phyloP scores from a whole-genome alignment of 1,140 invertebrate species.

The Diorhabda carinulata region DNA sequence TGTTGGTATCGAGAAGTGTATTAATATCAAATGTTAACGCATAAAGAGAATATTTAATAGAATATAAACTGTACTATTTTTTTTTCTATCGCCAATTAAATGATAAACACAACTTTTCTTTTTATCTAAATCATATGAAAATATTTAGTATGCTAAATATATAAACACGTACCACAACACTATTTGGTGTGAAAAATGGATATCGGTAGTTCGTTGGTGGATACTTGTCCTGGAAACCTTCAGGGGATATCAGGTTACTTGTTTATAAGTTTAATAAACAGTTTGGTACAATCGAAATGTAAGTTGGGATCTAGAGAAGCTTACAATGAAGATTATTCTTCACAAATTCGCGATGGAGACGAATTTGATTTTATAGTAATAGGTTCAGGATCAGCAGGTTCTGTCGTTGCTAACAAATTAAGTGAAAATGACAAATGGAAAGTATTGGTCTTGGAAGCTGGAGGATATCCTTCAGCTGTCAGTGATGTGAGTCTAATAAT shows the following conservation, averaged over 20 bases:
- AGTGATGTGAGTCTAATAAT: slow-evolving; percentile 27
- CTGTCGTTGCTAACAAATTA: slow-evolving; percentile 32
- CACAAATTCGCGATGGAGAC: slow-evolving; percentile 23
- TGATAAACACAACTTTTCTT: no score
- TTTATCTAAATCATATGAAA: no score
- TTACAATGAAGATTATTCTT: slow-evolving; percentile 24
- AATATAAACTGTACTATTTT: no score
- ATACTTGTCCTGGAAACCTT: slow-evolving; percentile 23
- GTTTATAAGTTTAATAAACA: slow-evolving; percentile 31
- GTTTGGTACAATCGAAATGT: slow-evolving; percentile 25
- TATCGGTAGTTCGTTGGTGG: not conserved
- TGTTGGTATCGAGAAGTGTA: no score
- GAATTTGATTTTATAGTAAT: slow-evolving; percentile 39
- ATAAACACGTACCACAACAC: no score
- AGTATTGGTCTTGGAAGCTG: slow-evolving; percentile 36
- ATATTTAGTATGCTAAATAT: no score
- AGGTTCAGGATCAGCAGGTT: slow-evolving; percentile 33
- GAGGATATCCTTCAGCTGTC: slow-evolving; percentile 27
- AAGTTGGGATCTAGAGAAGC: slow-evolving; percentile 18
- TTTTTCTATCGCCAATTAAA: no score
- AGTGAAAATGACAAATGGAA: slow-evolving; percentile 31
- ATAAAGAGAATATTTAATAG: no score
- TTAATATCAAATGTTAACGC: no score
- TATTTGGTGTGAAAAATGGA: slow-evolving; percentile 8
- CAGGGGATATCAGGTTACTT: slow-evolving; percentile 26